A percentile compares a stretch with the other conserved stretches of the same genome.
Conservation (phyloP, 2,113 vertebrate species). For the Pomatostomus ruficeps region DNA sequence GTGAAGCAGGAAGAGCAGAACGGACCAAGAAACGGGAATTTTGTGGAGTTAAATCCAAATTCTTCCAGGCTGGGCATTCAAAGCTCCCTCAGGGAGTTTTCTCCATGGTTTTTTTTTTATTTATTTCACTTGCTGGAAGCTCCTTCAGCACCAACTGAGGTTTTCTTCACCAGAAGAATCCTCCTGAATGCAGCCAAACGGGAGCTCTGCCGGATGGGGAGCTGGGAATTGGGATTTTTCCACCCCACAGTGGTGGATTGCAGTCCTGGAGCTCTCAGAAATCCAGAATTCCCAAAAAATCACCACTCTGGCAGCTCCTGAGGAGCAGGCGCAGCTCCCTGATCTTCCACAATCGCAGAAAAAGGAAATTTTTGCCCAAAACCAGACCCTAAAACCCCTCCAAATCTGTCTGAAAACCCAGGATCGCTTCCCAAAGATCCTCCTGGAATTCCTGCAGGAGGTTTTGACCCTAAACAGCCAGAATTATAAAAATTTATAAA, state of each 20-base stretch:
- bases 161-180: neutral
- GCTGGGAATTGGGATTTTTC: rapidly evolving
- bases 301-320: neutral
- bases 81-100: neutral
- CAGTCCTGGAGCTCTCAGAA: neutral
- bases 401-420: neutral
- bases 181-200: neutral
- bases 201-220: neutral
- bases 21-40: neutral
- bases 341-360: neutral
- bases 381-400: neutral
- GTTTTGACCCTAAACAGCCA: neutral
- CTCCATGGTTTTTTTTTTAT: neutral
- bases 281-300: neutral
- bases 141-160: neutral
- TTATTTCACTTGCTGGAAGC: neutral
- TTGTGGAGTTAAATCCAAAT: neutral
- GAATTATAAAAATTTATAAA: neutral
- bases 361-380: neutral
- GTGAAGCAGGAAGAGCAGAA: neutral
- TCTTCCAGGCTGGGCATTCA: neutral
- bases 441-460: neutral
- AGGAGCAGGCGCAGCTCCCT: neutral
- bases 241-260: neutral
- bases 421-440: neutral